Evolutionary conservation across 2,888 invertebrate genomes (phyloP).

Genomic region (Liodrosophila aerea): DNA sequence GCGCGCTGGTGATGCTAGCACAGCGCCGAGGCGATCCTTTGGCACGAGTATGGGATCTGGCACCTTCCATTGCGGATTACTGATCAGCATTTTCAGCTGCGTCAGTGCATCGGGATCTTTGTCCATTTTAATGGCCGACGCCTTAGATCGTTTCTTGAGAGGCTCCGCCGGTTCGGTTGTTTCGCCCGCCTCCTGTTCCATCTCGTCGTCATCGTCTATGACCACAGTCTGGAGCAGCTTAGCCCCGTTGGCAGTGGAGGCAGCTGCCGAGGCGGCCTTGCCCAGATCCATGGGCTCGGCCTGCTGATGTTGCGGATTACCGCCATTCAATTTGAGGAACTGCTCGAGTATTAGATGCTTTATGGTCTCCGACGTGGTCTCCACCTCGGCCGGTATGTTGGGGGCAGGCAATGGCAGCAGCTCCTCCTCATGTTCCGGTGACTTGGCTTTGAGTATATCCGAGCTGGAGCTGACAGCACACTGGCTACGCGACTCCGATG

Average conservation of each 20-base stretch:
- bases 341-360: slow-evolving; percentile 79
- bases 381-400: slow-evolving; percentile 82
- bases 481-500: slow-evolving; percentile 75
- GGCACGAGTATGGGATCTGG: slow-evolving; percentile 92
- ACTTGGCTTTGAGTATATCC: slow-evolving; percentile 87
- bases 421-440: slow-evolving; percentile 85
- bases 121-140: slow-evolving; percentile 76
- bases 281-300: slow-evolving; percentile 88
- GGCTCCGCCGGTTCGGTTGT: slow-evolving; percentile 79
- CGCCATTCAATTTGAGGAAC: slow-evolving; percentile 74
- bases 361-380: slow-evolving; percentile 86
- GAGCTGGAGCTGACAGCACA: slow-evolving; percentile 87
- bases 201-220: slow-evolving; percentile 78
- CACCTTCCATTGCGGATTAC: slow-evolving; percentile 87
- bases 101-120: slow-evolving; percentile 86
- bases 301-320: slow-evolving; percentile 81
- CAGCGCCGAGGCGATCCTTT: slow-evolving; percentile 87
- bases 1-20: slow-evolving; percentile 88
- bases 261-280: slow-evolving; percentile 29
- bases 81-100: slow-evolving; percentile 88
- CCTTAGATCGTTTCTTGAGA: slow-evolving; percentile 83
- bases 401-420: slow-evolving; percentile 83
- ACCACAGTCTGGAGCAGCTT: slow-evolving; percentile 84
- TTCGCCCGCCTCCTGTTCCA: background rate
- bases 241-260: slow-evolving; percentile 75